Evolutionary conservation across 2,113 vertebrate species (phyloP).

Genomic region (human): DNA sequence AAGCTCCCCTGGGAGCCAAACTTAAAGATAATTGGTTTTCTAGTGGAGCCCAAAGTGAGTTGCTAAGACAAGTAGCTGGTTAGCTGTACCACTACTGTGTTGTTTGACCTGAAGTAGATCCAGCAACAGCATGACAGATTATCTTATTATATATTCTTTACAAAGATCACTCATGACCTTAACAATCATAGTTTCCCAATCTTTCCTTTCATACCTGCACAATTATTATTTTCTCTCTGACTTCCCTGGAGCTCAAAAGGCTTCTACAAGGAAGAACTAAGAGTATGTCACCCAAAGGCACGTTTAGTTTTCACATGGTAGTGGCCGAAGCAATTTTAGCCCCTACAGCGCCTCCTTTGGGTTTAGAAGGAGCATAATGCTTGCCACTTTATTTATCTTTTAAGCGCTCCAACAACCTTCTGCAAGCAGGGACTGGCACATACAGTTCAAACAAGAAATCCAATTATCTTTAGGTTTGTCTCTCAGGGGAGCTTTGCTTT

Average conservation of each 20-base stretch:
- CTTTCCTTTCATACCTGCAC: neutral
- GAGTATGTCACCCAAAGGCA: neutral
- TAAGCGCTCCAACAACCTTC: conserved; percentile 51
- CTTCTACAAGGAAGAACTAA: conserved; percentile 39
- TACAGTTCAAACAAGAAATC: conserved; percentile 68
- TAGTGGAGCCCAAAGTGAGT: neutral
- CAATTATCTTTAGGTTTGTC: conserved; percentile 75
- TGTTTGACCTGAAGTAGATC: neutral
- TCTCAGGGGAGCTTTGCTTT: conserved; percentile 68
- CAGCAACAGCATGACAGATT: neutral
- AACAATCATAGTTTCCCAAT: neutral
- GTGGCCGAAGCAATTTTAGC: conserved; percentile 46
- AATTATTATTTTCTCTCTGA: neutral
- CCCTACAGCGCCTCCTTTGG: conserved; percentile 11
- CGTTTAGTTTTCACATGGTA: conserved; percentile 41
- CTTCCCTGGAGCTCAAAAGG: neutral
- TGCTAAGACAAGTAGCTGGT: neutral
- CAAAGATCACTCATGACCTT: neutral
- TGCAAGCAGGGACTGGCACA: conserved; percentile 27
- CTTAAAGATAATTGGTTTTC: conserved; percentile 76
- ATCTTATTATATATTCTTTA: neutral
- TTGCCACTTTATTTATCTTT: conserved; percentile 42
- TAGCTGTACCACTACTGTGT: neutral
- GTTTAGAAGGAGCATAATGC: conserved; percentile 19
- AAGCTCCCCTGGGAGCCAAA: conserved; percentile 66